Evolutionary conservation across 1,140 invertebrate species (phyloP).

Genomic region (Aphelenchoides avenae): DNA sequence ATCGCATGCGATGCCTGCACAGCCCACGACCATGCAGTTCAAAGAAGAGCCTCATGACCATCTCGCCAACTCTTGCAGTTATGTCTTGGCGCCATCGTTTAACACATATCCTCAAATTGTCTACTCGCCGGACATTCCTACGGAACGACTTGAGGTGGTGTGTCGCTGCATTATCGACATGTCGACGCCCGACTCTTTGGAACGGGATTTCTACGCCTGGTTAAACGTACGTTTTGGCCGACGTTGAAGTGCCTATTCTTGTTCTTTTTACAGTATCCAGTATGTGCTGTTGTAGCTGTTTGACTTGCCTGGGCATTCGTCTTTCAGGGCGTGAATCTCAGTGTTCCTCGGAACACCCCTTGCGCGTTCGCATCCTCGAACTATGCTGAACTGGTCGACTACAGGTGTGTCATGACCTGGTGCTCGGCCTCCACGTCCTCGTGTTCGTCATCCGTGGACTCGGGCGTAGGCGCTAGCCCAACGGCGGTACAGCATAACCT

Average conservation of each 20-base stretch:
- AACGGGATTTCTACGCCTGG: slow-evolving; percentile 57
- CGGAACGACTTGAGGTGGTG: too few relatives aligned
- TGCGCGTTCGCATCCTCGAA: background rate
- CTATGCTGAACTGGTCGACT: background rate
- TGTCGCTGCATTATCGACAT: slow-evolving; percentile 50
- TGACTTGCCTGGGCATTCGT: background rate
- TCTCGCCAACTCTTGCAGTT: too few relatives aligned
- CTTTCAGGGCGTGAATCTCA: background rate
- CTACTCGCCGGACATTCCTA: too few relatives aligned
- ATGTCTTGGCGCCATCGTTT: too few relatives aligned
- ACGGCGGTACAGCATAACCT: too few relatives aligned
- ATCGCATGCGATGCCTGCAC: too few relatives aligned
- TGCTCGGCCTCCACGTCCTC: background rate
- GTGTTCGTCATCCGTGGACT: background rate
- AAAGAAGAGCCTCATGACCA: too few relatives aligned
- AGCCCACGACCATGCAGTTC: too few relatives aligned
- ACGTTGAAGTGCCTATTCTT: background rate
- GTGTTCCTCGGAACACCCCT: slow-evolving; percentile 1
- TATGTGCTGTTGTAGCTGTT: slow-evolving; percentile 4
- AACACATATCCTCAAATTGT: too few relatives aligned
- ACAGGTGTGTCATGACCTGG: background rate
- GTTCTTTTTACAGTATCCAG: slow-evolving; percentile 1
- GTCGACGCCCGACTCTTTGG: slow-evolving; percentile 47
- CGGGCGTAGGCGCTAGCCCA: slow-evolving; percentile 3
- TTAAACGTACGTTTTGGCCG: slow-evolving; percentile 40